Conservation (phyloP, 2,797 vertebrate genomes). For the Diplodus sargus region DNA sequence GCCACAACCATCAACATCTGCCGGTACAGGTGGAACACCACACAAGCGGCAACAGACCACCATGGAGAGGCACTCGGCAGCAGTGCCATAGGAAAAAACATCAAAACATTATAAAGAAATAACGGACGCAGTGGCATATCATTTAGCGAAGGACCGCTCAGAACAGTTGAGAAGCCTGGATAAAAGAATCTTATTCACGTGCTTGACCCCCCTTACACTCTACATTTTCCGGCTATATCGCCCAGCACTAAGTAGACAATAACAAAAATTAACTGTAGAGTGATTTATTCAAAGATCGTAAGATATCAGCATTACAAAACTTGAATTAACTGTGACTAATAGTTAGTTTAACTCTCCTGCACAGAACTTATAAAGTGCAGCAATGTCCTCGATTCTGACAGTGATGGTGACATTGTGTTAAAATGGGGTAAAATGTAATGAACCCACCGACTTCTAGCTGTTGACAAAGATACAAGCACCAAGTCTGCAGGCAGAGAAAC, state of each 20-base stretch:
- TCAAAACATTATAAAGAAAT: too few species aligned
- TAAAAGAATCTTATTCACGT: too few species aligned
- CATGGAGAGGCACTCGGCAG: too few species aligned
- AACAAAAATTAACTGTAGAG: neutral
- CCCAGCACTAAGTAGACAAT: neutral
- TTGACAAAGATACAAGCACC: slow-evolving; percentile 45
- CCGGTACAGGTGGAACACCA: too few species aligned
- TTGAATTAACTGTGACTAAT: neutral
- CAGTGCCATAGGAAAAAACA: too few species aligned
- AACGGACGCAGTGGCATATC: too few species aligned
- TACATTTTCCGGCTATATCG: too few species aligned
- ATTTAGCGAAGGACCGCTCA: too few species aligned
- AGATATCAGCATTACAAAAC: neutral
- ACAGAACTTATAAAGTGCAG: neutral
- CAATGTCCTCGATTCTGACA: neutral
- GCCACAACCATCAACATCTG: too few species aligned
- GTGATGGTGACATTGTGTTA: neutral
- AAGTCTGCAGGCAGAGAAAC: slow-evolving; percentile 53
- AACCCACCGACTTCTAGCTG: slow-evolving; percentile 57
- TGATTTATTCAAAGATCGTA: neutral
- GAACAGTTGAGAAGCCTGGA: too few species aligned
- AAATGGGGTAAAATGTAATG: slow-evolving; percentile 53
- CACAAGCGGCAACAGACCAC: too few species aligned
- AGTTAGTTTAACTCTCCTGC: slow-evolving; percentile 1
- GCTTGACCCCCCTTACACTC: too few species aligned